Percentiles rank a stretch among this genome's conserved stretches.
Evolutionary conservation across 2,797 vertebrate genomes (phyloP).

Genomic region (Phrynocephalus forsythii): DNA sequence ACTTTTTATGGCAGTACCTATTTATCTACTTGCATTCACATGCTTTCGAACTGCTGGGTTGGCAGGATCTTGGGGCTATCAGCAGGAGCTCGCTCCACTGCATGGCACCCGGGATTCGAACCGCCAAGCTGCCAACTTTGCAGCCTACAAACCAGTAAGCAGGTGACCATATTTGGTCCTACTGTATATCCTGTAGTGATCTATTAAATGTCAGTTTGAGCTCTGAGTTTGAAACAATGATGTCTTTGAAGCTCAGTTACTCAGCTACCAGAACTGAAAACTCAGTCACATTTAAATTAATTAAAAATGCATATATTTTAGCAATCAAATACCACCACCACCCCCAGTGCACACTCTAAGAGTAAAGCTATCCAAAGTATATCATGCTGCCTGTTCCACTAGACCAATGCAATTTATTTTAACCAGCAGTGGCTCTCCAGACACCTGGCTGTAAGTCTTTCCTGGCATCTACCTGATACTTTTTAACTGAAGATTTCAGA

Average conservation of each 20-base stretch:
- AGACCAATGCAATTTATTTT: neutral
- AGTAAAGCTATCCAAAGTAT: neutral
- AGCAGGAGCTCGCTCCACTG: no score
- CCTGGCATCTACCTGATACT: neutral
- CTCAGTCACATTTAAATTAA: neutral
- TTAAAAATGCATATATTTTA: neutral
- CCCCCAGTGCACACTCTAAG: neutral
- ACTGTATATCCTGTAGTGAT: neutral
- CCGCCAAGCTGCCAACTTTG: no score
- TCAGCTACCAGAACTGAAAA: neutral
- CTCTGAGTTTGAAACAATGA: neutral
- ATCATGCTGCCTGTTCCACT: neutral
- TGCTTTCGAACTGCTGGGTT: no score
- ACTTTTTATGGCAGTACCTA: no score
- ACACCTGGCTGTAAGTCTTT: neutral
- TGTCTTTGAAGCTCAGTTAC: neutral
- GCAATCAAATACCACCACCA: neutral
- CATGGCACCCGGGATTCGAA: no score
- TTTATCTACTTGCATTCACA: no score
- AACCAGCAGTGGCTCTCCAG: neutral
- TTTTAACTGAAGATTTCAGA: neutral
- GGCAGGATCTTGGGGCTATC: no score
- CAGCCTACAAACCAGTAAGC: neutral
- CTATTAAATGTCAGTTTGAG: neutral
- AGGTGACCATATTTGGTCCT: neutral